A percentile compares a stretch with the other conserved stretches of the same genome.
These are phyloP conservation scores for Scarus forsteni DNA, from an alignment of 2,797 vertebrate genomes.

Conservation along the genomic window DNA sequence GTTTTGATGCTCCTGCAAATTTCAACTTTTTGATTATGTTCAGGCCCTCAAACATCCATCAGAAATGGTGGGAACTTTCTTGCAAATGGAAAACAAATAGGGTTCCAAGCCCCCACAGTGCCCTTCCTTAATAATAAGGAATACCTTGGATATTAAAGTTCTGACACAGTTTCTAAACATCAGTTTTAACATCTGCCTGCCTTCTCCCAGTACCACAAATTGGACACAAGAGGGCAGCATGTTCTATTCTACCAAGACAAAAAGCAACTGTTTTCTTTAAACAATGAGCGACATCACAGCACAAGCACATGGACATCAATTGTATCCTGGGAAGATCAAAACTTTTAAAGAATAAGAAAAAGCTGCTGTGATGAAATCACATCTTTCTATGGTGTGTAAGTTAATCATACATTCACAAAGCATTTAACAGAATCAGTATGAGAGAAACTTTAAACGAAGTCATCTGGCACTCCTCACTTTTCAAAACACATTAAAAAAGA, in stretches of 20 bases:
- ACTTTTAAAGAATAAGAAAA: not conserved
- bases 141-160: too few species aligned
- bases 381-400: not conserved
- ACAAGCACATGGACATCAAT: not conserved
- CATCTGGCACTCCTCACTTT: too few species aligned
- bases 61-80: too few species aligned
- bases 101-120: too few species aligned
- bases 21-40: too few species aligned
- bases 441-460: not conserved
- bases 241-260: not conserved
- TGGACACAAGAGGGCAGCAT: slow-evolving; percentile 55
- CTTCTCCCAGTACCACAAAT: not conserved
- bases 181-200: not conserved
- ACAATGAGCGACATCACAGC: not conserved
- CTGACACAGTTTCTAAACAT: not conserved
- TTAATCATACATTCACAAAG: not conserved
- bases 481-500: not conserved
- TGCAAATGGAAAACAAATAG: too few species aligned
- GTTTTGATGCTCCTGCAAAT: too few species aligned
- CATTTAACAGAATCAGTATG: not conserved
- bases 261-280: too few species aligned
- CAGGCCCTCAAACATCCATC: too few species aligned
- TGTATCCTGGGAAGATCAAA: not conserved
- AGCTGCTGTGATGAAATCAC: not conserved
- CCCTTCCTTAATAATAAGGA: too few species aligned